A percentile compares a stretch with the other conserved stretches of the same genome.
phyloP scores from a whole-genome alignment of 2,888 invertebrate species.

The Cephus runcator region DNA sequence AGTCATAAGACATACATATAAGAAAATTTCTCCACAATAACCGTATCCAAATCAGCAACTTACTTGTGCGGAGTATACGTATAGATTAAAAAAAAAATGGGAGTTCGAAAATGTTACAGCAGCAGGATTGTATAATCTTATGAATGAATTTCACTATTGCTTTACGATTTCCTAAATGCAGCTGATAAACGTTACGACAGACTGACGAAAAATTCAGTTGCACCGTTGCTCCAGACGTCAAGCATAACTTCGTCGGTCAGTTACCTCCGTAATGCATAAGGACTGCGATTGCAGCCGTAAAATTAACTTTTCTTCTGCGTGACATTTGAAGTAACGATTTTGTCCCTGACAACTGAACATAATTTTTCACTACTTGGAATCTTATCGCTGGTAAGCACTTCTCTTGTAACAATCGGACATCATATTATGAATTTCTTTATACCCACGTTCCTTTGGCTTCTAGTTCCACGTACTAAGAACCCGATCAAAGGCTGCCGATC shows the following conservation, averaged over 20 bases:
- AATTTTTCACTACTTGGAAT: neutral
- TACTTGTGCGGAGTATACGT: neutral
- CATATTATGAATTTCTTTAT: neutral
- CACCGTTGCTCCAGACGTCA: constrained; percentile 11
- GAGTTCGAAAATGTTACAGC: neutral
- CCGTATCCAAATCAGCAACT: neutral
- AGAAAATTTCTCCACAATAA: too few species aligned
- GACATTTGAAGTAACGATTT: neutral
- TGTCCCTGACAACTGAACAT: neutral
- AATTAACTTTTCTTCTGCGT: neutral
- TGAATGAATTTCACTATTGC: constrained; percentile 7
- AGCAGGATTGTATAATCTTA: neutral
- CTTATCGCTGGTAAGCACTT: neutral
- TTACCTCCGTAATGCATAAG: constrained; percentile 6
- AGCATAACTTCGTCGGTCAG: constrained; percentile 5
- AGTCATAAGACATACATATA: too few species aligned
- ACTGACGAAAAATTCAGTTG: neutral
- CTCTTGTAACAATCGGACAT: neutral
- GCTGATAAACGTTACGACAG: neutral
- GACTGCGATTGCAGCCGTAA: neutral
- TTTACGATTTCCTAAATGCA: neutral
- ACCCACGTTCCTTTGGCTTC: neutral
- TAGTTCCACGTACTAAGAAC: neutral
- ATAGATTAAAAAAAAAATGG: neutral
- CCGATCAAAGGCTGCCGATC: too few species aligned